Percentiles rank a stretch among this genome's conserved stretches.
phyloP scores from a whole-genome alignment of 2,113 vertebrate species.

The Podilymbus podiceps region DNA sequence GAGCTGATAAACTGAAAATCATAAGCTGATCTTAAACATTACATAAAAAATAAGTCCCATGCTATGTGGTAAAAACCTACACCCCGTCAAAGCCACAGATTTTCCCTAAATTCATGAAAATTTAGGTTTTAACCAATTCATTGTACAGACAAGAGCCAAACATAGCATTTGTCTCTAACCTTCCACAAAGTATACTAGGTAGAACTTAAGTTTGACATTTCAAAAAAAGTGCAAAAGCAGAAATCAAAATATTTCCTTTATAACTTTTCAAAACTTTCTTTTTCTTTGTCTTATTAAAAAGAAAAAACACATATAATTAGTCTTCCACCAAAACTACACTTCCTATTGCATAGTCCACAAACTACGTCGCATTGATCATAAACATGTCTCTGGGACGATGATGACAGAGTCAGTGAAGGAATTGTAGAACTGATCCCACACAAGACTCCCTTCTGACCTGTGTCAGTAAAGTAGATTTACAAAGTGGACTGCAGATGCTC shows the following conservation, averaged over 20 bases:
- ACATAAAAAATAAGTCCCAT: background rate
- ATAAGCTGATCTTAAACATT: background rate
- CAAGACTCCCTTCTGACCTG: background rate
- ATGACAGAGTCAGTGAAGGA: background rate
- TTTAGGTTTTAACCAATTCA: background rate
- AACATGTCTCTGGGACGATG: background rate
- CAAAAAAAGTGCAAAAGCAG: background rate
- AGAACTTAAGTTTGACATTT: background rate
- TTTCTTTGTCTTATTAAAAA: background rate
- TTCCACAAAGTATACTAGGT: background rate
- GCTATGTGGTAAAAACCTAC: background rate
- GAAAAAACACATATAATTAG: background rate
- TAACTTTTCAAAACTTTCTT: background rate
- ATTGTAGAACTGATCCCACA: background rate
- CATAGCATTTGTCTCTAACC: background rate
- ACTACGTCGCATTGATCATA: fast-evolving
- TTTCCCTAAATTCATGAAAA: background rate
- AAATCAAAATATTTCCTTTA: background rate
- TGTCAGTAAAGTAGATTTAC: background rate
- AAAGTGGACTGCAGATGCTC: background rate
- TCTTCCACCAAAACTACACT: background rate
- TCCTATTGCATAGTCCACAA: background rate
- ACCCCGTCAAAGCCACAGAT: background rate
- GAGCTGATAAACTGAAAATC: background rate
- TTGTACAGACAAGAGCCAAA: background rate